Base-by-base conservation (phyloP, 2,113 vertebrate species). In the Oxyura jamaicensis region DNA sequence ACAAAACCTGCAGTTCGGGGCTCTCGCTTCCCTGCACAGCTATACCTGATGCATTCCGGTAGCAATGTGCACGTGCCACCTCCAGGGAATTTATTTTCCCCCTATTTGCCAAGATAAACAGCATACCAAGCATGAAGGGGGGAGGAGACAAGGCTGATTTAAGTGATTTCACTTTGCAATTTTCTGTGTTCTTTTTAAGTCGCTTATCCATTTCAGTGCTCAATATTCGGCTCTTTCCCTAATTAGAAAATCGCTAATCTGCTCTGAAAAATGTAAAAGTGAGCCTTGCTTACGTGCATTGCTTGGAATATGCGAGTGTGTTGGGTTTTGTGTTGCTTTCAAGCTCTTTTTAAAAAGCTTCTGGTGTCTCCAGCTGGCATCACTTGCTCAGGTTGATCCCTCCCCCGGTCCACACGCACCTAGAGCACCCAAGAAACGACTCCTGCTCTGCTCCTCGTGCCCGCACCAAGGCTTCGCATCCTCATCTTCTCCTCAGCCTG, bases 211-310 rank as follows among this genome's bases (percentile, higher is more conserved):
- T 96, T 97, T 97, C 93, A 95, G 91, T 96, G 88, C 95, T 97
- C 95, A 97, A 97, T 96, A 95, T 96, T 96, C 95, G 4, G 69
- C 88, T 96, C 86, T 95, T 95, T 96, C 92, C 63, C 90, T 97
- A 97, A 97, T 97, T 96, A 97, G 96, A 97, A 97, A 97, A 96
- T 96, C 91, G 23, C 93, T 97, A 97, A 97, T 97, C 91, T 97
- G 95, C 95, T 97, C 93, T 90, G 91, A 88, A 97, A 97, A 97
- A 97, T 95, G 95, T 95, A 95, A 95, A 97, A 97, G 89, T 92
- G 86, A 96, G 91, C 77, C 80, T 93, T 91, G 90, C 95, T 97
- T 95, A 95, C 82, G 92, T 96, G 93, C 92, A 52, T 18, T 89
- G 95, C 93, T 89, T 96, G 90, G 94, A 95, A 95, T 94, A 95